phyloP scores from a whole-genome alignment of 1,140 invertebrate genomes.

The Pissodes strobi region DNA sequence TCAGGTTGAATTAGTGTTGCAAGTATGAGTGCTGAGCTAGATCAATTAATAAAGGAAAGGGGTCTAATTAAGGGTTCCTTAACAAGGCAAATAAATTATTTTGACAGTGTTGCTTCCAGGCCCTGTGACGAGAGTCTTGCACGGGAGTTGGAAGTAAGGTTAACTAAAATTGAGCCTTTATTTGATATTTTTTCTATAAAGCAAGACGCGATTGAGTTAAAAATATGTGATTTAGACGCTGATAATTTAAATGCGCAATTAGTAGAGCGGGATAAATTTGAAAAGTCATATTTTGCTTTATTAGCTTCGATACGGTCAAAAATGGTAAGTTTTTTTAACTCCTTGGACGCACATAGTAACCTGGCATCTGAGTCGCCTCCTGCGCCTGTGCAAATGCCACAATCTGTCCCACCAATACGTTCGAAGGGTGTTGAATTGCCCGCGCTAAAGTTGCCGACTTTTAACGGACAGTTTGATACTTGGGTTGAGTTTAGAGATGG shows the following conservation, averaged over 20 bases:
- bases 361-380: not conserved
- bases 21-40: too few species aligned
- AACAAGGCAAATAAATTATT: not conserved
- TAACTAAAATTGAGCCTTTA: not conserved
- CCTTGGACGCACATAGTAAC: not conserved
- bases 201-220: not conserved
- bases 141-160: too few species aligned
- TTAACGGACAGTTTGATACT: conserved; percentile 34
- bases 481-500: conserved; percentile 44
- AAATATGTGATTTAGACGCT: not conserved
- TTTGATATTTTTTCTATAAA: not conserved
- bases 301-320: not conserved
- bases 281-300: not conserved
- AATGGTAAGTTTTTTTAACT: not conserved
- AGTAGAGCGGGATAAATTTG: not conserved
- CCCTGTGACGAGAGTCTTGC: not conserved
- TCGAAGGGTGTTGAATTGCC: conserved; percentile 2
- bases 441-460: conserved; percentile 12
- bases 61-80: not conserved
- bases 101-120: not conserved
- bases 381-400: not conserved
- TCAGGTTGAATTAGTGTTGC: too few species aligned
- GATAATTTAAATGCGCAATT: not conserved
- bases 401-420: not conserved
- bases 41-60: not conserved